These are phyloP conservation scores for Electrona antarctica DNA, from an alignment of 2,113 vertebrate genomes.

Conservation along the genomic window DNA sequence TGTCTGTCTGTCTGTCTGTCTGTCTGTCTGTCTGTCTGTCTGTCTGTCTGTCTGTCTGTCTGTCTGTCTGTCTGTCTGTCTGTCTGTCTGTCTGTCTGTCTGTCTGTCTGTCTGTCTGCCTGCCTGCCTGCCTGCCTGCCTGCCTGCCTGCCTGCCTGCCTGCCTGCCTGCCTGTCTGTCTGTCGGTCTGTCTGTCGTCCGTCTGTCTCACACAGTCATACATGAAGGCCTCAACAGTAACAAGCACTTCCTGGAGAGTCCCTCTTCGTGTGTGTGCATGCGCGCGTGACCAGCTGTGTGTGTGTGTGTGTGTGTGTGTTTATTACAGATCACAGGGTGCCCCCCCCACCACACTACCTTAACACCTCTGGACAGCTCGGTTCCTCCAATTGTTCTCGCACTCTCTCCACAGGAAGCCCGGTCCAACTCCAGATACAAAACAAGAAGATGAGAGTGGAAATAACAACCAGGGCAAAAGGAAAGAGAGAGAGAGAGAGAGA, in stretches of 20 bases:
- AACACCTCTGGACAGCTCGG: slow-evolving; percentile 46
- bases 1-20: no score
- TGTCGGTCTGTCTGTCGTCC: not conserved
- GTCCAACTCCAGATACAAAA: slow-evolving; percentile 48
- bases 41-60: no score
- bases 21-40: no score
- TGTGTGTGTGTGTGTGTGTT: slow-evolving; percentile 18
- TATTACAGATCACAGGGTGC: not conserved
- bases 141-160: no score
- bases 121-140: no score
- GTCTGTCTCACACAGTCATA: not conserved
- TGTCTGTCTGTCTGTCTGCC: no score
- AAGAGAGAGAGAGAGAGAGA: not conserved
- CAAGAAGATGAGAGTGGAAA: slow-evolving; percentile 18
- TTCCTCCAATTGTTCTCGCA: slow-evolving; percentile 73
- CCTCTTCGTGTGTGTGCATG: slow-evolving; percentile 2
- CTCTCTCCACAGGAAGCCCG: slow-evolving; percentile 54
- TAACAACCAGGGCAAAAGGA: not conserved
- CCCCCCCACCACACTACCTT: not conserved
- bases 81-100: no score
- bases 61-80: no score
- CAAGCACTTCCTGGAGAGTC: slow-evolving; percentile 53
- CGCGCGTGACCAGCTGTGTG: not conserved
- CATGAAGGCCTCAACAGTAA: slow-evolving; percentile 48
- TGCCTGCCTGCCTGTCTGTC: no score